phyloP scores from a whole-genome alignment of 1,140 invertebrate genomes.

The Caenorhabditis briggsae region DNA sequence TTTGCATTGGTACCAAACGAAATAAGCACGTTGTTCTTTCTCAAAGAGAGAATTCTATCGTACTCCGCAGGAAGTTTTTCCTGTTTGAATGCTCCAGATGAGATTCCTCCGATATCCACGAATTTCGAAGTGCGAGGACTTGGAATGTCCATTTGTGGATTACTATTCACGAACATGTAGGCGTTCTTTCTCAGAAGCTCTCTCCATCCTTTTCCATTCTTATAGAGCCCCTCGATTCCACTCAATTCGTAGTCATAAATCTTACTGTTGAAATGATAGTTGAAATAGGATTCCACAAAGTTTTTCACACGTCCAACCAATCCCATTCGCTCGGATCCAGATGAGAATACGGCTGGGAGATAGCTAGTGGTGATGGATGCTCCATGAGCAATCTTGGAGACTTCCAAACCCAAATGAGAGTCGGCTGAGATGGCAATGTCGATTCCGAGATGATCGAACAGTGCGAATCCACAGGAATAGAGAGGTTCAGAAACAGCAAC shows the following conservation, averaged over 20 bases:
- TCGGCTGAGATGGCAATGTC: conserved; percentile 7
- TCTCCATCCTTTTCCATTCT: conserved; percentile 37
- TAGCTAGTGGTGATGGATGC: conserved; percentile 43
- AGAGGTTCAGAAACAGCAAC: conserved; percentile 29
- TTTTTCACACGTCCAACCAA: conserved; percentile 23
- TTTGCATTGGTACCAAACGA: conserved; percentile 39
- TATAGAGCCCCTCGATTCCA: conserved; percentile 7
- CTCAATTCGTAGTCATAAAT: conserved; percentile 2
- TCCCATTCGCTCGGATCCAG: conserved; percentile 32
- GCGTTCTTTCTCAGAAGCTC: conserved; percentile 32
- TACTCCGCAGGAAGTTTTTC: conserved; percentile 9
- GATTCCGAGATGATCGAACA: conserved; percentile 44
- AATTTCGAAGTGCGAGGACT: conserved; percentile 40
- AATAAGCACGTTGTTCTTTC: conserved; percentile 36
- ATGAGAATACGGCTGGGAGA: conserved; percentile 16
- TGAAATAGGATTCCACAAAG: conserved; percentile 39
- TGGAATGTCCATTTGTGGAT: conserved; percentile 50
- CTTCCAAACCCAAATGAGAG: conserved; percentile 29
- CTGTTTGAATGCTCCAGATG: conserved; percentile 1
- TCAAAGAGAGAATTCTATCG: conserved; percentile 22
- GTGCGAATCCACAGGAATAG: conserved; percentile 34
- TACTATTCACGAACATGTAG: conserved; percentile 32
- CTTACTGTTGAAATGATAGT: conserved; percentile 43
- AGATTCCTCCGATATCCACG: conserved; percentile 35
- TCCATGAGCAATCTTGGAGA: conserved; percentile 40